phyloP scores from a whole-genome alignment of 2,888 invertebrate species.

The Pseudococcus viburni region DNA sequence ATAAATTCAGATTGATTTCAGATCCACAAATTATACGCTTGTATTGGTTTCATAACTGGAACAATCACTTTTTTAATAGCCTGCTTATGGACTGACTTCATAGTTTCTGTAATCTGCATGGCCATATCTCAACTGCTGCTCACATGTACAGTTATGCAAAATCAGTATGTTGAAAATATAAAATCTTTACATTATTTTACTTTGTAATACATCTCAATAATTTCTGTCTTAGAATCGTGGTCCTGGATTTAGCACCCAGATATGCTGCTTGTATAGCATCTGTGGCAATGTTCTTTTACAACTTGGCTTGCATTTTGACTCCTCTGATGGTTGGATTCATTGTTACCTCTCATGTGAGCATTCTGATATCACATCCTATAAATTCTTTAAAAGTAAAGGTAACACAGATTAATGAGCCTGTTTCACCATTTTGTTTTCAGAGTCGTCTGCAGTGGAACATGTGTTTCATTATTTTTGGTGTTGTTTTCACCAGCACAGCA shows the following conservation, averaged over 20 bases:
- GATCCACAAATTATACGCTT: constrained; percentile 17
- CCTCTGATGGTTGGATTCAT: neutral
- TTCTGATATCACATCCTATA: neutral
- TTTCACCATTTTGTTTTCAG: neutral
- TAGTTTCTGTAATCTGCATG: neutral
- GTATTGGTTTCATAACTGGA: neutral
- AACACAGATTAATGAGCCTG: no score
- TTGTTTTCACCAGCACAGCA: neutral
- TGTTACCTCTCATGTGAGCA: constrained; percentile 26
- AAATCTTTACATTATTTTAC: neutral
- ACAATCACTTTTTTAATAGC: neutral
- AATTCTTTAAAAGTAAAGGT: no score
- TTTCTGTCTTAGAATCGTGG: neutral
- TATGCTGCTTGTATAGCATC: constrained; percentile 3
- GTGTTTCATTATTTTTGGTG: neutral
- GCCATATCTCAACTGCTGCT: neutral
- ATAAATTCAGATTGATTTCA: neutral
- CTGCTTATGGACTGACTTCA: neutral
- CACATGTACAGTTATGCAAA: neutral
- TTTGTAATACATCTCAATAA: neutral
- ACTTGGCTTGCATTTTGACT: neutral
- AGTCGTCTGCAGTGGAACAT: constrained; percentile 33
- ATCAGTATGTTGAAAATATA: neutral
- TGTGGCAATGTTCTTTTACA: neutral
- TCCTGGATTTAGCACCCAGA: neutral